These are phyloP conservation scores for Montipora sp. DNA, from an alignment of 64 coral and sea anemone genomes.

Conservation along the genomic window DNA sequence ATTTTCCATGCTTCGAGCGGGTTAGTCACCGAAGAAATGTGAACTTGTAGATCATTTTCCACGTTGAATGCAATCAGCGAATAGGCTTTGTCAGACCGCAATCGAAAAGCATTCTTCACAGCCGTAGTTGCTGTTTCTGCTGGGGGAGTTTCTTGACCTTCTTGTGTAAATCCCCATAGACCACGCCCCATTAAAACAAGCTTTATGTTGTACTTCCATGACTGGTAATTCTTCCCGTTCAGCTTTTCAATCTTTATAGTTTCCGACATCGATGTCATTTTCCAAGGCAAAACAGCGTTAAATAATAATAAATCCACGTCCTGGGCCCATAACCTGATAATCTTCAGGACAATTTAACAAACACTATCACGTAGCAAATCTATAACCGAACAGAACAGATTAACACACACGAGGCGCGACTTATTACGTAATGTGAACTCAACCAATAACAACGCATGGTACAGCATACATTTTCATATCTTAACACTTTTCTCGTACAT, in stretches of 20 bases:
- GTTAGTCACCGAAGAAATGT: constrained; percentile 50
- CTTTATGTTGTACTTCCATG: constrained; percentile 63
- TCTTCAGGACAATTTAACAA: neutral
- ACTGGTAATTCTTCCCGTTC: constrained; percentile 59
- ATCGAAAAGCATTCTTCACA: constrained; percentile 50
- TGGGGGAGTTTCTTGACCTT: constrained; percentile 42
- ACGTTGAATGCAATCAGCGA: constrained; percentile 57
- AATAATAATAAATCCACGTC: constrained; percentile 18
- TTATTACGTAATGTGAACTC: neutral
- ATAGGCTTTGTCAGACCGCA: constrained; percentile 55
- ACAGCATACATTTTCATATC: neutral
- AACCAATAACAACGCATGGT: neutral
- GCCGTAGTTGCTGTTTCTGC: constrained; percentile 6
- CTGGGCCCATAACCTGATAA: constrained; percentile 61
- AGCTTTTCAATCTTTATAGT: constrained; percentile 43
- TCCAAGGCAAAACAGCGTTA: constrained; percentile 6
- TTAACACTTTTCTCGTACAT: too few relatives aligned
- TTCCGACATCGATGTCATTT: neutral
- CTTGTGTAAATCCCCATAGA: constrained; percentile 59
- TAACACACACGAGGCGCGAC: neutral
- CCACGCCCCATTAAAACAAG: constrained; percentile 53
- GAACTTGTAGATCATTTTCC: constrained; percentile 53
- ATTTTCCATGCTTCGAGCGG: constrained; percentile 33
- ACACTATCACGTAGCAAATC: neutral
- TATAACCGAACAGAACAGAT: neutral